Base-by-base conservation (phyloP, 2,113 vertebrate genomes). In the Ivindomyrus marchei region DNA sequence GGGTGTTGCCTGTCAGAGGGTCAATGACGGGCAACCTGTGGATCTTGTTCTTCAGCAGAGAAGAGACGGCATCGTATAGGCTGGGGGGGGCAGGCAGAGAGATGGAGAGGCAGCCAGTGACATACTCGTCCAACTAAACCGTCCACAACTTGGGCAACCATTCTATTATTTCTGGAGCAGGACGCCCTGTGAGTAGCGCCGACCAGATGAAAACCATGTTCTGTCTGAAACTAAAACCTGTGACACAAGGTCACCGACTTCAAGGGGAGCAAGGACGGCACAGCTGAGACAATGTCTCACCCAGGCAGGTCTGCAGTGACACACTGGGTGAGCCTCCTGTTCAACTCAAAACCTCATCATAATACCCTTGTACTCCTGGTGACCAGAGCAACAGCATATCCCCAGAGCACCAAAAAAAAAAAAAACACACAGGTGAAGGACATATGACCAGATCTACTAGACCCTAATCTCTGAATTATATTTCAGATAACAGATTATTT, bases 1-100 rank as follows among this genome's bases (percentile, higher is more conserved):
- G 95, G 0, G 98, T 98, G 94, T 99, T 99, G 47, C 98, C 98
- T 0, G 98, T 98, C 91, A 97, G 94, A 0, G 98, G 98, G 94
- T 99, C 98, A 4, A 99, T 98, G 49, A 99, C 98, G 5, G 98
- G 98, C 92, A 99, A 93, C 36, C 98, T 97, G 93, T 99, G 98
- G 95, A 99, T 99, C 95, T 98, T 98, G 94, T 99, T 96, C 91
- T 93, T 98, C 93, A 99, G 97, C 93, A 99, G 95, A 50, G 98
- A 99, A 50, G 97, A 97, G 10, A 99, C 98, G 0, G 98, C 98
- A n/a, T 99, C 98, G 3, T 98, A 99, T 88, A 99, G 96, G 93
- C 98, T 99, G 94, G 0, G 10, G 13, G 92, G 13, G 90, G 31
- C 46, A 52, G 74, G n/a, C 24, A 83, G 31, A 90, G 46, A 90